phyloP scores from a whole-genome alignment of 2,888 invertebrate genomes.

The Cyclophora albipunctata region DNA sequence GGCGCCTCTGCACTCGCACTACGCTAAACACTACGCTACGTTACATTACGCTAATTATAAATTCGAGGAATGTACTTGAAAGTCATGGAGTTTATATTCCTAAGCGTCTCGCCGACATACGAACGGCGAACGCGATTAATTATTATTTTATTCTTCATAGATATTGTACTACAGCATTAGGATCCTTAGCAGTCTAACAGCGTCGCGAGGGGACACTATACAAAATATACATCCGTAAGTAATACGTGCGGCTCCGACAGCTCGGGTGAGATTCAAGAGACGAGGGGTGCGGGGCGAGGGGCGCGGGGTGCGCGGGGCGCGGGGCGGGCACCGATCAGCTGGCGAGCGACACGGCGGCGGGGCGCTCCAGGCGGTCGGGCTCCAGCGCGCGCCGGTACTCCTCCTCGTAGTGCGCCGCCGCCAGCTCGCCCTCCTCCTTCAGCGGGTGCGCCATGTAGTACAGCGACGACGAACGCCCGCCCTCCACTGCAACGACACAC shows the following conservation, averaged over 20 bases:
- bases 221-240: constrained; percentile 15
- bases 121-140: constrained; percentile 4
- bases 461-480: constrained; percentile 32
- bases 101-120: too few species aligned
- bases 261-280: not conserved
- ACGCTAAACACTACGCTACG: not conserved
- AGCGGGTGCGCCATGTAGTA: constrained; percentile 54
- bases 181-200: not conserved
- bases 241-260: not conserved
- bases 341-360: constrained; percentile 71
- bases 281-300: not conserved
- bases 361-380: constrained; percentile 58
- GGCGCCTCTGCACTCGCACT: not conserved
- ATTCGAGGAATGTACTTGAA: constrained; percentile 57
- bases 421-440: constrained; percentile 54
- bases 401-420: constrained; percentile 38
- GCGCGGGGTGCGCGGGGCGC: constrained; percentile 1
- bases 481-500: constrained; percentile 19
- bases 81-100: constrained; percentile 54
- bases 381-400: constrained; percentile 46
- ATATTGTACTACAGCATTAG: constrained; percentile 4
- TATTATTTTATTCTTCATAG: constrained; percentile 2
- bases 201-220: constrained; percentile 7
- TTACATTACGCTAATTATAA: constrained; percentile 15
- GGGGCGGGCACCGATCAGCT: constrained; percentile 46